Conservation (phyloP, 2,888 invertebrate genomes). For the Trileptium ribeirensis region DNA sequence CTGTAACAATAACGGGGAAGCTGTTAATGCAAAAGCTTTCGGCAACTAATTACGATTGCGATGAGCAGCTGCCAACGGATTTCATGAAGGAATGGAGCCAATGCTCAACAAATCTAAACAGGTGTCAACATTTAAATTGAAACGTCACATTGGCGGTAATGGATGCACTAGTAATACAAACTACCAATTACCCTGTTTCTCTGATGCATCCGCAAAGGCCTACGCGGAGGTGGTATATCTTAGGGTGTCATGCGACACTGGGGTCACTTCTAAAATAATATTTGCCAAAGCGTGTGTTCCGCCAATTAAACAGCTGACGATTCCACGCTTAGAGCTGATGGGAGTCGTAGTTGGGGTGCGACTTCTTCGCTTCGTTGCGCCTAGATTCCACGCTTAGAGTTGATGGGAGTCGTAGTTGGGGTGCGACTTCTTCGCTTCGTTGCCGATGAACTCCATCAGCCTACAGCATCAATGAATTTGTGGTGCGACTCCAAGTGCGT, state of each 20-base stretch:
- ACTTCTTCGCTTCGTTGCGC: too few relatives aligned
- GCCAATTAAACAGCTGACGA: neutral
- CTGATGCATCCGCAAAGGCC: neutral
- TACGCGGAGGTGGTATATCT: neutral
- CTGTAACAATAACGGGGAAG: constrained; percentile 32
- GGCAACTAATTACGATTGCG: constrained; percentile 36
- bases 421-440: neutral
- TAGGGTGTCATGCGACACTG: neutral
- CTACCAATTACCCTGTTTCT: neutral
- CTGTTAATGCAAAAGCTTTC: constrained; percentile 41
- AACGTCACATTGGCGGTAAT: neutral
- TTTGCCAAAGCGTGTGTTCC: neutral
- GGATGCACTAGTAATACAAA: neutral
- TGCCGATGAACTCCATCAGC: neutral
- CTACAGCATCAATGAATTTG: neutral
- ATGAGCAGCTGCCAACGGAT: constrained; percentile 33
- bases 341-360: neutral
- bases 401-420: neutral
- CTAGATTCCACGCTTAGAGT: neutral
- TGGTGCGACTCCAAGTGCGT: neutral
- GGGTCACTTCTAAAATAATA: neutral
- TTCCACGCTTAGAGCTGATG: neutral
- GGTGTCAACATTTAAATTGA: neutral
- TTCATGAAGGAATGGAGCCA: neutral
- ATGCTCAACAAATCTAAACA: neutral